Evolutionary conservation across 2,797 vertebrate species (phyloP).

Genomic region (Erpetoichthys calabaricus): DNA sequence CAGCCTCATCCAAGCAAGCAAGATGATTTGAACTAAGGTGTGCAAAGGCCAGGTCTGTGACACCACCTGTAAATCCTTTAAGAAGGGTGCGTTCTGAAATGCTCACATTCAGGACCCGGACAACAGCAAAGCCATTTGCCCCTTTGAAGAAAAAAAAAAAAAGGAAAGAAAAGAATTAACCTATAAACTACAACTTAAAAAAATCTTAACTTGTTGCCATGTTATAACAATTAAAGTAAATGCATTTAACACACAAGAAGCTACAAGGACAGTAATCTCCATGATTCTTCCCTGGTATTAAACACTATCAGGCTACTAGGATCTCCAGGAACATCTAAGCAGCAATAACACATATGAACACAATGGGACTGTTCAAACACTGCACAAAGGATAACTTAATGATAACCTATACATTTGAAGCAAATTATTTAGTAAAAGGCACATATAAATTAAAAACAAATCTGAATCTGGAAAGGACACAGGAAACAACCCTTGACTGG

Average conservation of each 20-base stretch:
- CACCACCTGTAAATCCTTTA: constrained; percentile 83
- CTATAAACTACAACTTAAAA: background rate
- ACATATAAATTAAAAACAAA: no score
- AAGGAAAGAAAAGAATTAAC: background rate
- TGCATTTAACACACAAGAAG: background rate
- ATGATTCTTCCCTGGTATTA: no score
- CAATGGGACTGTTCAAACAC: no score
- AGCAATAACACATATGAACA: no score
- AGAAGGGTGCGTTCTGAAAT: constrained; percentile 76
- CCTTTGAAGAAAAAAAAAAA: constrained; percentile 36
- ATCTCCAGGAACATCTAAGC: no score
- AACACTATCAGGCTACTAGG: no score
- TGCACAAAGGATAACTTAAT: no score
- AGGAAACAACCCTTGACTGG: no score
- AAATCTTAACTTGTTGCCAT: background rate
- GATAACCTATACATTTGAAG: no score
- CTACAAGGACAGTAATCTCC: no score
- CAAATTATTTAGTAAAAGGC: no score
- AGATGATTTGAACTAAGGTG: constrained; percentile 88
- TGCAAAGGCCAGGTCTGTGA: constrained; percentile 93
- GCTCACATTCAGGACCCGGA: constrained; percentile 79
- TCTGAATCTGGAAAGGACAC: no score
- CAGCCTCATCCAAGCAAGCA: constrained; percentile 89
- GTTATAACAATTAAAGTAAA: background rate
- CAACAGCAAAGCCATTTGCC: constrained; percentile 85